These are phyloP conservation scores for Hystrix brachyura DNA, from an alignment of 2,113 vertebrate genomes.

Conservation along the genomic window DNA sequence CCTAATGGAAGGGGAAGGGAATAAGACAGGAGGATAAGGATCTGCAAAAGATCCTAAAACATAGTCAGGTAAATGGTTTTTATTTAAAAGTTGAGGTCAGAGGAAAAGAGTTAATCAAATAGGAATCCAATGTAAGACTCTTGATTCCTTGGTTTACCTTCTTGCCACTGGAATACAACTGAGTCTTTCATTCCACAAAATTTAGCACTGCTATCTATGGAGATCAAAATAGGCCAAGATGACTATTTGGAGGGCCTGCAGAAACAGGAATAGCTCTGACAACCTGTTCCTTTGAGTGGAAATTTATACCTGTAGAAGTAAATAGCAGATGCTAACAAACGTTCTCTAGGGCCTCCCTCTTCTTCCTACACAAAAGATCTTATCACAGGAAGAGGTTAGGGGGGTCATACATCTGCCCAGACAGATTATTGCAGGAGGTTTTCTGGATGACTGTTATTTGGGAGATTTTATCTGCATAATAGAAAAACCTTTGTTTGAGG, in stretches of 20 bases:
- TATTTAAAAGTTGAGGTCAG: not conserved
- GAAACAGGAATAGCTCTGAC: not conserved
- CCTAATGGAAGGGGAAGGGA: not conserved
- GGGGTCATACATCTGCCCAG: not conserved
- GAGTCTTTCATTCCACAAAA: constrained; percentile 39
- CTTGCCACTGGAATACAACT: not conserved
- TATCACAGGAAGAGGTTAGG: not conserved
- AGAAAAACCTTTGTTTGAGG: not conserved
- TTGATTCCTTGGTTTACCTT: constrained; percentile 47
- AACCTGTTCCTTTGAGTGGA: not conserved
- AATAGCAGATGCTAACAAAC: not conserved
- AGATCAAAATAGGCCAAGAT: not conserved
- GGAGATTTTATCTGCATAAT: not conserved
- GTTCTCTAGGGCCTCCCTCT: not conserved
- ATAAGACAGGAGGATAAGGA: not conserved
- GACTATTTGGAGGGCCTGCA: not conserved
- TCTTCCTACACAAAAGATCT: not conserved
- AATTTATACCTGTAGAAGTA: not conserved
- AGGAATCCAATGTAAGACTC: constrained; percentile 4
- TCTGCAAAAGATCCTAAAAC: constrained; percentile 38
- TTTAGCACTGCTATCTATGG: not conserved
- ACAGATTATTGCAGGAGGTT: not conserved
- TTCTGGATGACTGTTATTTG: not conserved
- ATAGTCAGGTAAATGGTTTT: not conserved
- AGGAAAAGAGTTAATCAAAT: not conserved